Evolutionary conservation across 1,140 invertebrate genomes (phyloP).

Genomic region (Solen grandis): DNA sequence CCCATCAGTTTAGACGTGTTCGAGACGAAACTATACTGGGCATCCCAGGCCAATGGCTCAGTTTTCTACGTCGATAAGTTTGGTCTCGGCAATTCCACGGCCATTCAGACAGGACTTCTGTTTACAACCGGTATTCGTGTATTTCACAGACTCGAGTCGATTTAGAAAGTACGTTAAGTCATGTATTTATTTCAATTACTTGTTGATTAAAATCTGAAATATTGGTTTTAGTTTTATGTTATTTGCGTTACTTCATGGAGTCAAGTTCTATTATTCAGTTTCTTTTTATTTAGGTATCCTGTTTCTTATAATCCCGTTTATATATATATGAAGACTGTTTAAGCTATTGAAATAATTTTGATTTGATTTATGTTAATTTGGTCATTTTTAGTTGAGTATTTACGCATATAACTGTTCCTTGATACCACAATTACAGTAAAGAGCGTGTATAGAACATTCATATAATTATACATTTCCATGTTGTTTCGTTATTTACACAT

Average conservation of each 20-base stretch:
- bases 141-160: constrained; percentile 71
- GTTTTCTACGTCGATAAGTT: constrained; percentile 96
- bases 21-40: constrained; percentile 94
- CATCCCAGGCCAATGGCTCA: constrained; percentile 91
- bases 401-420: too few relatives aligned
- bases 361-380: too few relatives aligned
- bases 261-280: constrained; percentile 53
- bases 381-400: too few relatives aligned
- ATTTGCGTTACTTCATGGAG: constrained; percentile 3
- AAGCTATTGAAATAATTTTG: too few relatives aligned
- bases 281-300: background rate
- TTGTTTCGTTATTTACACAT: too few relatives aligned
- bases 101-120: constrained; percentile 89
- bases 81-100: constrained; percentile 93
- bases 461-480: too few relatives aligned
- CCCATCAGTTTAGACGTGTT: constrained; percentile 95
- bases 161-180: constrained; percentile 67
- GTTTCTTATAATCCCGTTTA: background rate
- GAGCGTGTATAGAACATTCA: too few relatives aligned
- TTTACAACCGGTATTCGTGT: constrained; percentile 91
- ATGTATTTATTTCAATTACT: too few relatives aligned
- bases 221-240: too few relatives aligned
- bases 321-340: background rate
- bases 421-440: too few relatives aligned
- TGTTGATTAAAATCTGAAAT: too few relatives aligned